Evolutionary conservation across 2,888 invertebrate genomes (phyloP).

Genomic region (Pyrrhopygopsis socrates): DNA sequence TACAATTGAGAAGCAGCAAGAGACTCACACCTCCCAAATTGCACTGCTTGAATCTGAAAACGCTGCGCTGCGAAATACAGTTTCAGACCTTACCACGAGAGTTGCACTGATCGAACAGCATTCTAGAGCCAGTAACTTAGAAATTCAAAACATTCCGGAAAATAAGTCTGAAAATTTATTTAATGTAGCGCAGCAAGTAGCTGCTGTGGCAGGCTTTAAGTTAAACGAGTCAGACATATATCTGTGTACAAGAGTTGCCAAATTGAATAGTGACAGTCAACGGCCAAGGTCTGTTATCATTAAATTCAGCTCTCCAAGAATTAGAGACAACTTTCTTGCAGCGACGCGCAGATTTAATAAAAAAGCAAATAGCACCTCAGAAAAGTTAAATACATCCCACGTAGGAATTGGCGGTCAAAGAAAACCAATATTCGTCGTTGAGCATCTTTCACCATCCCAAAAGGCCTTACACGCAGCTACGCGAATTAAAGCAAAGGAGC

Average conservation of each 20-base stretch:
- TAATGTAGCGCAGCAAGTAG: conserved; percentile 56
- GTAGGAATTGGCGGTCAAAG: conserved; percentile 50
- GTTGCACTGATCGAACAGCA: conserved; percentile 71
- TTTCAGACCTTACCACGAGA: conserved; percentile 48
- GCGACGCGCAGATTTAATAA: conserved; percentile 12
- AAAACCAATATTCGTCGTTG: conserved; percentile 51
- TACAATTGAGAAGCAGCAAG: too few species aligned
- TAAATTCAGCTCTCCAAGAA: conserved; percentile 48
- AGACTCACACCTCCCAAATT: conserved; percentile 32
- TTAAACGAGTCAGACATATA: conserved; percentile 70
- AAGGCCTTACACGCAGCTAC: conserved; percentile 61
- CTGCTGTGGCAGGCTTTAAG: conserved; percentile 51
- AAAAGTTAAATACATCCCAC: conserved; percentile 65
- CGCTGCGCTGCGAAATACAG: conserved; percentile 29
- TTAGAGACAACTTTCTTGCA: conserved; percentile 32
- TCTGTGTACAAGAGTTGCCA: conserved; percentile 66
- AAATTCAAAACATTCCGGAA: conserved; percentile 77
- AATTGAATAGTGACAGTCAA: conserved; percentile 57
- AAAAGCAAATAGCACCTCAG: conserved; percentile 1
- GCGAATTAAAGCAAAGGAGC: conserved; percentile 24
- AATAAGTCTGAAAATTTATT: conserved; percentile 74
- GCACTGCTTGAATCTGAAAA: conserved; percentile 48
- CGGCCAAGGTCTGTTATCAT: conserved; percentile 52
- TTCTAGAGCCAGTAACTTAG: conserved; percentile 69
- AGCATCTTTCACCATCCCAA: conserved; percentile 66